phyloP scores from a whole-genome alignment of 2,113 vertebrate species.

The Trinectes maculatus region DNA sequence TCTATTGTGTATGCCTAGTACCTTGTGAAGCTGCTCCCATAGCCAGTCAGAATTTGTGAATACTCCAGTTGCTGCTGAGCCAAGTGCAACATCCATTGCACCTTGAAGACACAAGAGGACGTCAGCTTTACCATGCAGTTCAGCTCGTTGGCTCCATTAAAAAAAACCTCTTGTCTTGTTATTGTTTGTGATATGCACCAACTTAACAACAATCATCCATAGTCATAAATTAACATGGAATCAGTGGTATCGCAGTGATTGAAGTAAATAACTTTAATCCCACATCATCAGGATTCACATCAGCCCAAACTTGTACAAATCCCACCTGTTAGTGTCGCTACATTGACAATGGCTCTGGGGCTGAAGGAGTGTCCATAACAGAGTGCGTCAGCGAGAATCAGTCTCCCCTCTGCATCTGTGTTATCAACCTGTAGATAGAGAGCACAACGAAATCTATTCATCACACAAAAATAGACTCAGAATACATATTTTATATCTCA shows the following conservation, averaged over 20 bases:
- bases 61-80: constrained; percentile 92
- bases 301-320: neutral
- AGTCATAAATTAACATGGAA: no score
- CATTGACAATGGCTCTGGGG: constrained; percentile 89
- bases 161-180: no score
- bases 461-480: neutral
- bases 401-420: constrained; percentile 94
- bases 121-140: no score
- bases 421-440: constrained; percentile 89
- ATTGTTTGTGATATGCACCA: no score
- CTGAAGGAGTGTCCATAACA: constrained; percentile 93
- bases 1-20: constrained; percentile 24
- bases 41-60: constrained; percentile 97
- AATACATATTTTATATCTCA: neutral
- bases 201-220: no score
- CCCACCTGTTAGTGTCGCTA: constrained; percentile 93
- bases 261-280: no score
- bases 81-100: constrained; percentile 93
- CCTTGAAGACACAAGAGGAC: constrained; percentile 75
- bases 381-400: constrained; percentile 93
- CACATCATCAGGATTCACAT: no score
- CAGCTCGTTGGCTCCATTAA: no score
- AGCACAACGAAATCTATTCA: constrained; percentile 5
- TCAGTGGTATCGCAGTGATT: no score
- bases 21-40: constrained; percentile 88